phyloP scores from a whole-genome alignment of 2,888 invertebrate species.

The Hypolimnas misippus region DNA sequence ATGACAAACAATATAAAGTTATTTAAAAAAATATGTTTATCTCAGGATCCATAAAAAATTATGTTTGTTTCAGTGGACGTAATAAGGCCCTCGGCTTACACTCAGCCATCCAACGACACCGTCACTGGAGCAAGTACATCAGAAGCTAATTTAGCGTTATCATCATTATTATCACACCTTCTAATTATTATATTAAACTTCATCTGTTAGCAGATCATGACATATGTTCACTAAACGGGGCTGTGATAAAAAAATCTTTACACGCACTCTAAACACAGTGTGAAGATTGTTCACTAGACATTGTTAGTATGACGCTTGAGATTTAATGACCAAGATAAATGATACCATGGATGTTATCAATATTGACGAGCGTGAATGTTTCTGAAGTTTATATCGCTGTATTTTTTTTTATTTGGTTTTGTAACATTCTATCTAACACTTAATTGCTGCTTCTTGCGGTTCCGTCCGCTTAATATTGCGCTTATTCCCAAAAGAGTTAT shows the following conservation, averaged over 20 bases:
- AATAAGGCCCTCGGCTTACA: conserved; percentile 62
- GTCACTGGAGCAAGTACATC: conserved; percentile 63
- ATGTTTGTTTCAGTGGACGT: conserved; percentile 73
- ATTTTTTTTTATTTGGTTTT: not conserved
- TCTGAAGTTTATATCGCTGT: conserved; percentile 9
- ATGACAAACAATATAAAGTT: no score
- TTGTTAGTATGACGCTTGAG: conserved; percentile 27
- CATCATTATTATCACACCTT: conserved; percentile 49
- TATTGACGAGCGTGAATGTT: conserved; percentile 26
- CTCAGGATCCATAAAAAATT: no score
- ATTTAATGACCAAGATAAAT: conserved; percentile 32
- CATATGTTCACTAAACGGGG: conserved; percentile 62
- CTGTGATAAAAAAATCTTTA: conserved; percentile 74
- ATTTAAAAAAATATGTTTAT: no score
- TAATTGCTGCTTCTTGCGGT: no score
- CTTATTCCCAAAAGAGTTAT: no score
- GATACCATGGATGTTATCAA: conserved; percentile 21
- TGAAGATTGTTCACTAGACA: conserved; percentile 38
- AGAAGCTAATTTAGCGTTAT: conserved; percentile 44
- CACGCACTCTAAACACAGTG: conserved; percentile 31
- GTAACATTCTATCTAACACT: no score
- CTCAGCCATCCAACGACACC: conserved; percentile 66
- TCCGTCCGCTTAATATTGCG: no score
- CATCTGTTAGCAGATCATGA: conserved; percentile 56
- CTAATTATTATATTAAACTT: conserved; percentile 53